Base-by-base conservation (phyloP, 2,113 vertebrate genomes). In the Caretta caretta region DNA sequence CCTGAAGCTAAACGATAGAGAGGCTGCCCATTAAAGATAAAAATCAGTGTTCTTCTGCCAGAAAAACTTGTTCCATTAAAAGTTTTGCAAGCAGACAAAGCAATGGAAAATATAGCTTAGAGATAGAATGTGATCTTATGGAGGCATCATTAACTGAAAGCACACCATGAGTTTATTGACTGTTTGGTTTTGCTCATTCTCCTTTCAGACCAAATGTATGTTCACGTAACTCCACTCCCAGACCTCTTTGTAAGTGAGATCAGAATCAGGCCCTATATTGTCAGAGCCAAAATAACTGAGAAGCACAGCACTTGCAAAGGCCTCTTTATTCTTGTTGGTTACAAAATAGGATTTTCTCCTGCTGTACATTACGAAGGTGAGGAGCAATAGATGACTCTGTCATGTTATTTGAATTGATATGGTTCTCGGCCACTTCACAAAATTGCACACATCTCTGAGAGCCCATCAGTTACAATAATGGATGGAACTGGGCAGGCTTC, bases 61-160 rank as follows among this genome's bases (percentile, higher is more conserved):
- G 97, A 98, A 98, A 98, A 97, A 98, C 94, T 97, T 92, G 95
- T 96, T 98, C 98, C 92, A 95, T 93, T 97, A 92, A 95, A 95
- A 93, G 97, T 97, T 98, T 98, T 98, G 96, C 94, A 98, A 98
- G 96, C 80, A 84, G 12, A 56, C 78, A 72, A 80, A 84, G 88
- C 94, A 94, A 95, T 90, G 96, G 95, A 95, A 98, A 98, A 91
- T 84, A 87, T 81, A 96, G 83, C 89, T 85, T 92, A 88, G 69
- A 97, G 96, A 69, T 42, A 85, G 35, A 38, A 51, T 92, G 76
- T 50, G 80, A 92, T 90, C 92, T 93, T 95, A 50, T 35, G 85
- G 53, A 90, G 93, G 84, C 79, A 93, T 56, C 3, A 35, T 49
- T 80, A 93, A 57, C 29, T 72, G 90, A 54, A 86, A 92, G 62